A percentile compares a stretch with the other conserved stretches of the same genome.
These are phyloP conservation scores for Micrasema minimum DNA, from an alignment of 1,140 invertebrate species.

Conservation along the genomic window DNA sequence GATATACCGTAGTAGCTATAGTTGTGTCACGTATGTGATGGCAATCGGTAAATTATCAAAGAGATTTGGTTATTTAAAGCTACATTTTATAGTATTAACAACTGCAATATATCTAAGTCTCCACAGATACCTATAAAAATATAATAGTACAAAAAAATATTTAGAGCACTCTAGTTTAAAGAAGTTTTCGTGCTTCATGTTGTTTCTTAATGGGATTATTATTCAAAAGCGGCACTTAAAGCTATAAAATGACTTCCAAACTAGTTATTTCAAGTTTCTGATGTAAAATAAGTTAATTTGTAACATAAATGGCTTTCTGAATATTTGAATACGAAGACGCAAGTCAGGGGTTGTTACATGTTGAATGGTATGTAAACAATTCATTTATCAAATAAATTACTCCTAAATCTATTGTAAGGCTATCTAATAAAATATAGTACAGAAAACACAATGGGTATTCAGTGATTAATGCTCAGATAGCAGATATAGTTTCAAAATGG, in stretches of 20 bases:
- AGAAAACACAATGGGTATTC: conserved; percentile 24
- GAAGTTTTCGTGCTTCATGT: too few relatives aligned
- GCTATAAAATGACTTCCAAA: neutral
- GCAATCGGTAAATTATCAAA: too few relatives aligned
- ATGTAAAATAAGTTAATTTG: conserved; percentile 16
- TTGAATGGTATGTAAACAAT: conserved; percentile 37
- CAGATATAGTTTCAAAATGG: conserved; percentile 13
- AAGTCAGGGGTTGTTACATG: conserved; percentile 24
- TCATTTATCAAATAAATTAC: conserved; percentile 40
- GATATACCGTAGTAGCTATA: too few relatives aligned
- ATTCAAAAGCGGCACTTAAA: too few relatives aligned
- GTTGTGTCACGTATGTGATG: too few relatives aligned
- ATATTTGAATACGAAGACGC: conserved; percentile 27
- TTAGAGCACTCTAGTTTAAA: too few relatives aligned
- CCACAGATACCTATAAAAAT: too few relatives aligned
- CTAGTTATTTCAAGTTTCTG: conserved; percentile 22
- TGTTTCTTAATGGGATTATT: too few relatives aligned
- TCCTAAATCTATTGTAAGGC: conserved; percentile 20
- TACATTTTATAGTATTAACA: too few relatives aligned
- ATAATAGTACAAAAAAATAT: too few relatives aligned
- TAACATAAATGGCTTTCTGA: conserved; percentile 15
- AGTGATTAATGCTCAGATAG: conserved; percentile 38
- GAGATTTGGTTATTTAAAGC: too few relatives aligned
- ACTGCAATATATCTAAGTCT: too few relatives aligned
- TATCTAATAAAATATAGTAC: conserved; percentile 33